Conservation (phyloP, 2,113 vertebrate species). For the Dicerorhinus sumatrensis region DNA sequence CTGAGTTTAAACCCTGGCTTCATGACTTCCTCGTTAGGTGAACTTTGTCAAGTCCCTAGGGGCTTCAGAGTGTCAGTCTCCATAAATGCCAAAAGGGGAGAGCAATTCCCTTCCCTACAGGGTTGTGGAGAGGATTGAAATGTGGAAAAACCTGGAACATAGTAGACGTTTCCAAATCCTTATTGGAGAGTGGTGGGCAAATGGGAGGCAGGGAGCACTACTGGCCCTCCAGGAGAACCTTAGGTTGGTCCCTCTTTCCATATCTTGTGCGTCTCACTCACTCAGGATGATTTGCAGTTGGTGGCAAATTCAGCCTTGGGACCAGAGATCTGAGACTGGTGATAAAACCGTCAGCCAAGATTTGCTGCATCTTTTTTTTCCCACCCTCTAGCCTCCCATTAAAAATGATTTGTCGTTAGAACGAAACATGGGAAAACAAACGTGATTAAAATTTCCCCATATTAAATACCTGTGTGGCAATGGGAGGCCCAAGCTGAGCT, state of each 20-base stretch:
- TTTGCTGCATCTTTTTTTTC: conserved; percentile 64
- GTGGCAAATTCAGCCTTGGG: conserved; percentile 65
- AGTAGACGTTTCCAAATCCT: background rate
- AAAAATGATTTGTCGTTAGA: conserved; percentile 74
- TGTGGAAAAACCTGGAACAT: background rate
- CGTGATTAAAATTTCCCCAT: conserved; percentile 74
- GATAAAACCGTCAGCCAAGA: conserved; percentile 76
- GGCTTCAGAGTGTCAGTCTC: background rate
- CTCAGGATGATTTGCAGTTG: conserved; percentile 70
- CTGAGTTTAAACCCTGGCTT: background rate
- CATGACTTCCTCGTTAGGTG: background rate
- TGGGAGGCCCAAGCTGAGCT: background rate
- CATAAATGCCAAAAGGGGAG: background rate
- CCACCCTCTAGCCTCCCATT: conserved; percentile 66
- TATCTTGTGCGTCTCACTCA: background rate
- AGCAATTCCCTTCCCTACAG: background rate
- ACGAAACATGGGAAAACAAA: conserved; percentile 76
- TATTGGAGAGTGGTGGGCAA: background rate
- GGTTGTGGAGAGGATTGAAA: background rate
- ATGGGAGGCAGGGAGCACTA: background rate
- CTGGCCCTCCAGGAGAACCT: background rate
- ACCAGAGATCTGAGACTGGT: conserved; percentile 65
- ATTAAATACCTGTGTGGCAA: conserved; percentile 34
- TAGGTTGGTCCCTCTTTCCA: background rate
- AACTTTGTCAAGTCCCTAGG: background rate